Evolutionary conservation across 2,888 invertebrate species (phyloP), one percentile per base, ranked within the genome.

Genomic region (Drosophila quinaria): DNA sequence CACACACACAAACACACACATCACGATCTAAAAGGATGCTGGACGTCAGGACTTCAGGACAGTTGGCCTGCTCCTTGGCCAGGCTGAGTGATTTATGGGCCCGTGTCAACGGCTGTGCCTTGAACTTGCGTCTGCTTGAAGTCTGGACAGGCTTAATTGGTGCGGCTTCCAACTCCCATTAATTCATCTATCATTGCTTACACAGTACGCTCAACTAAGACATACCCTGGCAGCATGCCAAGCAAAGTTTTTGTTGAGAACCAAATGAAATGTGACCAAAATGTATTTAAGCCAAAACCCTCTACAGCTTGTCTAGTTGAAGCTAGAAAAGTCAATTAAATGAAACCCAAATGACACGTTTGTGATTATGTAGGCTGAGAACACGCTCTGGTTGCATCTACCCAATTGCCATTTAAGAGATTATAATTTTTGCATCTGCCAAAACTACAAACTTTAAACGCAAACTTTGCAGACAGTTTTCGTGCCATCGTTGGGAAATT

Each of bases 381-480:
- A 3, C 19, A 33, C 19, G 11, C 13, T 11, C 19, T 33, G 60
- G 42, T 13, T 50, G 47, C 11, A 54, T 9, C 66, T 72, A 67
- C 56, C 63, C 80, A 35, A 62, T 80, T 70, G 68, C 74, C 88
- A 77, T 85, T 87, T 89, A 80, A 81, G 74, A 80, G 86, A 89
- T 87, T 87, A 87, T 89, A 81, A 86, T 86, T 89, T 84, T 71
- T 51, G 80, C 72, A 73, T 66, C 62, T 66, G 60, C 66, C 41
- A 60, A 61, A 56, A 56, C 84, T 74, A 65, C 75, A 76, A 80
- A 87, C 74, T 80, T 78, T 52, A 55, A 67, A 63, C 61, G 72
- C 70, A 70, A 87, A 87, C 80, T 87, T 87, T 89, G 73, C 86
- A 87, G 86, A 87, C 86, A 85, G 82, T 81, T 87, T 87, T 87